Base-by-base conservation (phyloP, 2,797 vertebrate species). In the Sebastes oblongus region DNA sequence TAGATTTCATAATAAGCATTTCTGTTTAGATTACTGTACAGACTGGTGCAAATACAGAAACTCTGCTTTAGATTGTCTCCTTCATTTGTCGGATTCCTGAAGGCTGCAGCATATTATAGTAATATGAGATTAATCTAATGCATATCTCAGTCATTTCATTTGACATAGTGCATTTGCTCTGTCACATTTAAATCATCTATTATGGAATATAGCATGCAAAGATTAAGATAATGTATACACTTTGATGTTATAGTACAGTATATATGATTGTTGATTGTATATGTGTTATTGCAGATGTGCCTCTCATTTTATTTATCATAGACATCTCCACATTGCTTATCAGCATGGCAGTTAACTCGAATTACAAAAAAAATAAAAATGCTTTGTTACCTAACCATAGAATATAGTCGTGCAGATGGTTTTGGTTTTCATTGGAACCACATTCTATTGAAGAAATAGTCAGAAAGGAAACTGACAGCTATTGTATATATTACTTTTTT, bases 121-220 rank as follows among this genome's bases (percentile, higher is more conserved):
- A 12, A 81, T 68, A 10, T n/a, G 32, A 60, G 27, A 86, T 80
- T 39, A 83, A 71, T 74, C 30, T 59, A 72, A 85, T 76, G 60
- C 32, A 73, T n/a, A 29, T 72, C 70, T 66, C 54, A 25, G 55
- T 84, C 65, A 64, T 66, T 85, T 52, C 22, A 78, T 86, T 80
- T 77, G 46, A 78, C 61, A 76, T 25, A 22, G 58, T 56, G 70
- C 55, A 80, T 80, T 75, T 64, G 14, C 32, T 82, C 32, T 6
- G 6, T 29, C 52, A 18, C 66, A 42, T 75, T 78, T 54, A 52
- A 66, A 10, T 60, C 32, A 20, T 8, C 13, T 70, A 58, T 62
- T 62, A 65, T 64, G n/a, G 29, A 50, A 36, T 30, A n/a, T 18
- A 34, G 5, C 58, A 32, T 68, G 32, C 5, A 54, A n/a, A 67